phyloP scores from a whole-genome alignment of 30 jellyfish, hydroid and myxozoan species.

The Calvadosia cruxmelitensis region DNA sequence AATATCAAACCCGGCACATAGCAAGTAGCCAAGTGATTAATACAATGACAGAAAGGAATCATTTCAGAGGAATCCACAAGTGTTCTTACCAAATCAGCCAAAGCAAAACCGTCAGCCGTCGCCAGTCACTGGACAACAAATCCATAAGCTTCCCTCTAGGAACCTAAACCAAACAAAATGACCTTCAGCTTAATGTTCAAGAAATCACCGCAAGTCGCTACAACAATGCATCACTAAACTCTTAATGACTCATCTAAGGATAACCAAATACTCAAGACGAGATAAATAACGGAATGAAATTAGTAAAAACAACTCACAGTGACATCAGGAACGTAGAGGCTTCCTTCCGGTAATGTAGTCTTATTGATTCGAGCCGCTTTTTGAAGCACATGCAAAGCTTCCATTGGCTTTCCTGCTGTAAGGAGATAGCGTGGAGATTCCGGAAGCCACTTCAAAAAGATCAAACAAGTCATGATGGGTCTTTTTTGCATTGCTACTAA shows the following conservation, averaged over 20 bases:
- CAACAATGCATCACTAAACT: no score
- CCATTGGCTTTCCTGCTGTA: constrained; percentile 33
- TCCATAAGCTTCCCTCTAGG: constrained; percentile 51
- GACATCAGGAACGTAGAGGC: constrained; percentile 17
- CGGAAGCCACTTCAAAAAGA: constrained; percentile 87
- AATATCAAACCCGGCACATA: no score
- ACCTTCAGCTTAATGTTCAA: no score
- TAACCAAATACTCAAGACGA: no score
- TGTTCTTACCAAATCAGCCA: constrained; percentile 67
- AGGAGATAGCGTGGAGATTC: constrained; percentile 83
- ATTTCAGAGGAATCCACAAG: neutral
- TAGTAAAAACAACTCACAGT: constrained; percentile 25
- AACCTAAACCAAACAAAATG: constrained; percentile 16
- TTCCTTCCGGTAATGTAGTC: constrained; percentile 51
- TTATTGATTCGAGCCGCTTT: constrained; percentile 46
- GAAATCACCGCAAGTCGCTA: no score
- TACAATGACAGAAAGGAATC: no score
- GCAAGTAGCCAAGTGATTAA: no score
- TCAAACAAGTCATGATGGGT: no score
- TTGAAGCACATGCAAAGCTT: constrained; percentile 36
- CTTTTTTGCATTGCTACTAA: no score
- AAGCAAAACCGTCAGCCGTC: constrained; percentile 34
- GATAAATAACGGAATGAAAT: no score
- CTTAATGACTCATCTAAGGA: no score
- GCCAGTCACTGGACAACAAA: constrained; percentile 53